phyloP scores from a whole-genome alignment of 1,140 invertebrate genomes.

The Aporrectodea caliginosa region DNA sequence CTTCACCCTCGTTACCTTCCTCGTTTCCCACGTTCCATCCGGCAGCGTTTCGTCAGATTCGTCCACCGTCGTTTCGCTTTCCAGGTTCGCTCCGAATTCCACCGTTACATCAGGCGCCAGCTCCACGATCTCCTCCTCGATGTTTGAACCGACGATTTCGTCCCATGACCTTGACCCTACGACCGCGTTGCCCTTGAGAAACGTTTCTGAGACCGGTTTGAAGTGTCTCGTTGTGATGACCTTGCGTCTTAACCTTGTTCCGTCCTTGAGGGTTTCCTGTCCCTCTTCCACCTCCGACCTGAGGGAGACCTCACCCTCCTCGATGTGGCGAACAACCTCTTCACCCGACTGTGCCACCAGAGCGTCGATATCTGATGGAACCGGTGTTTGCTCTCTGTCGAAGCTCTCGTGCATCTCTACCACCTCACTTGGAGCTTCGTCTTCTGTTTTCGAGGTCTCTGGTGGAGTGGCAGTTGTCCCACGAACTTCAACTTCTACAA shows the following conservation, averaged over 20 bases:
- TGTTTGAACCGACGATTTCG: not conserved
- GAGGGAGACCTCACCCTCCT: not conserved
- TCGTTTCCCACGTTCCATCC: constrained; percentile 28
- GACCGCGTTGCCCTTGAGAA: not conserved
- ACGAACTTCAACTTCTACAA: too few relatives aligned
- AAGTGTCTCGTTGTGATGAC: not conserved
- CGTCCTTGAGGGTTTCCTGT: not conserved
- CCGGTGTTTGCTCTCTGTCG: not conserved
- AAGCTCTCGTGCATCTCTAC: not conserved
- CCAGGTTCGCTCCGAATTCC: constrained; percentile 13
- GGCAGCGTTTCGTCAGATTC: constrained; percentile 23
- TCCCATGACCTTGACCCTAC: not conserved
- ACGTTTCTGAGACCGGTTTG: not conserved
- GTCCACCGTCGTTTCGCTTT: constrained; percentile 17
- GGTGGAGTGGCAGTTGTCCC: too few relatives aligned
- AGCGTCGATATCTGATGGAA: not conserved
- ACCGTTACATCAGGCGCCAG: constrained; percentile 14
- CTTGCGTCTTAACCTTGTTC: not conserved
- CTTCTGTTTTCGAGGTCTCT: too few relatives aligned
- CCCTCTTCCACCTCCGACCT: not conserved
- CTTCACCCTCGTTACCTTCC: constrained; percentile 14
- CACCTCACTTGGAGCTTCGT: too few relatives aligned
- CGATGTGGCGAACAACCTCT: not conserved
- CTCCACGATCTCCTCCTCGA: constrained; percentile 7
- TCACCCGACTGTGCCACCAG: not conserved